These are phyloP conservation scores for Zoanthus sociatus DNA, from an alignment of 92 coral and sea anemone species.

Conservation along the genomic window DNA sequence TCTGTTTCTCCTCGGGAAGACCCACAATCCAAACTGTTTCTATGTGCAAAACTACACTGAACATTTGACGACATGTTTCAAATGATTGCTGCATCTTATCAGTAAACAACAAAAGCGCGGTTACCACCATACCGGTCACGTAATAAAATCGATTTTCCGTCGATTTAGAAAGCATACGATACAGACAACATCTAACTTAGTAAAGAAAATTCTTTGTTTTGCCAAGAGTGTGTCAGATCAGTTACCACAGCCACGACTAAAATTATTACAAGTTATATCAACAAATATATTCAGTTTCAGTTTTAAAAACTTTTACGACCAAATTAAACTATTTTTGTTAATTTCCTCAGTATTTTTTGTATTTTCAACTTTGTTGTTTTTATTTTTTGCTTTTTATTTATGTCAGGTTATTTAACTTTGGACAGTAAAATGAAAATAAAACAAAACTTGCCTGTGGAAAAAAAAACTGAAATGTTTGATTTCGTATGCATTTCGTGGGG, in stretches of 20 bases:
- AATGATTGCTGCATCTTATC: conserved; percentile 9
- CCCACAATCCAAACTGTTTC: conserved; percentile 2
- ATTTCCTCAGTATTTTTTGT: no score
- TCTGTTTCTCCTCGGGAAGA: conserved; percentile 3
- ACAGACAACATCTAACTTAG: conserved; percentile 14
- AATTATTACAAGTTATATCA: conserved; percentile 10
- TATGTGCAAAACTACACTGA: not conserved
- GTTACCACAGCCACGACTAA: conserved; percentile 22
- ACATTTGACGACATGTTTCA: no score
- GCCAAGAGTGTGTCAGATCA: conserved; percentile 27
- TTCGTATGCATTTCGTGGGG: not conserved
- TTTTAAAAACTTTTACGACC: not conserved
- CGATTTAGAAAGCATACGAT: conserved; percentile 28
- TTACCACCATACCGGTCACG: not conserved
- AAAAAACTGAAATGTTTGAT: conserved; percentile 4
- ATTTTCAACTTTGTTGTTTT: not conserved
- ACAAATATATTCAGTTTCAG: conserved; percentile 5
- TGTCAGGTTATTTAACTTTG: not conserved
- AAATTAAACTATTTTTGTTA: no score
- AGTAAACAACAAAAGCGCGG: conserved; percentile 37
- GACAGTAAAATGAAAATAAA: no score
- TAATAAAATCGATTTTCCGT: conserved; percentile 8
- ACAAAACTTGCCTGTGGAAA: not conserved
- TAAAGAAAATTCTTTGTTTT: conserved; percentile 22
- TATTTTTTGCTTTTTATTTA: not conserved